phyloP scores from a whole-genome alignment of 2,888 invertebrate species.

The Eueremaeus valkanovi region DNA sequence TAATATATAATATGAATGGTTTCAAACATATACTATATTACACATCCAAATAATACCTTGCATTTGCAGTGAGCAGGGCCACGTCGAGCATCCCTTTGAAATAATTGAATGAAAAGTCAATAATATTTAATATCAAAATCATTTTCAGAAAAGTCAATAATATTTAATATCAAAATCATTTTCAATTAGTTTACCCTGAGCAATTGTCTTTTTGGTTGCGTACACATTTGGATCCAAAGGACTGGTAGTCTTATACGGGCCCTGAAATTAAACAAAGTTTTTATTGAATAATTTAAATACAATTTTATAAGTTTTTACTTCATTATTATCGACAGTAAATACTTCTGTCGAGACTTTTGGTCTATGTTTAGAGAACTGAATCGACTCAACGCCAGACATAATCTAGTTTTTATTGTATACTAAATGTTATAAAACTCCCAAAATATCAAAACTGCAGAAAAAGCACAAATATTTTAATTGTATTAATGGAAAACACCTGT shows the following conservation, averaged over 20 bases:
- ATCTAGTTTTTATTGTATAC: background rate
- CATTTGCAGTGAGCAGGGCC: constrained; percentile 45
- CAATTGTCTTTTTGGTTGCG: constrained; percentile 45
- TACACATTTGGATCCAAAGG: constrained; percentile 42
- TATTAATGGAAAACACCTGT: background rate
- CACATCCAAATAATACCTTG: constrained; percentile 21
- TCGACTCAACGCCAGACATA: background rate
- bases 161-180: background rate
- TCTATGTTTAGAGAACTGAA: background rate
- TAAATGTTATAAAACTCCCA: background rate
- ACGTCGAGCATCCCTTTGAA: constrained; percentile 43
- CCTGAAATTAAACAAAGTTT: background rate
- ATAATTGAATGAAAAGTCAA: background rate
- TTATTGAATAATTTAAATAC: background rate
- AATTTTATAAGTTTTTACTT: background rate
- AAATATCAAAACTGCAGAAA: too few relatives aligned
- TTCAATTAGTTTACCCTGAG: constrained; percentile 39
- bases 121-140: background rate
- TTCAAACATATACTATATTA: background rate
- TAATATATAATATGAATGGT: background rate
- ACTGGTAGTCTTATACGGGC: constrained; percentile 22
- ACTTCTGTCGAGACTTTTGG: background rate
- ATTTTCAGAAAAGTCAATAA: background rate
- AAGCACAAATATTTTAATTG: too few relatives aligned
- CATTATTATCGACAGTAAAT: background rate